Conservation (phyloP, 2,888 invertebrate genomes). For the Ditylenchus weischeri region DNA sequence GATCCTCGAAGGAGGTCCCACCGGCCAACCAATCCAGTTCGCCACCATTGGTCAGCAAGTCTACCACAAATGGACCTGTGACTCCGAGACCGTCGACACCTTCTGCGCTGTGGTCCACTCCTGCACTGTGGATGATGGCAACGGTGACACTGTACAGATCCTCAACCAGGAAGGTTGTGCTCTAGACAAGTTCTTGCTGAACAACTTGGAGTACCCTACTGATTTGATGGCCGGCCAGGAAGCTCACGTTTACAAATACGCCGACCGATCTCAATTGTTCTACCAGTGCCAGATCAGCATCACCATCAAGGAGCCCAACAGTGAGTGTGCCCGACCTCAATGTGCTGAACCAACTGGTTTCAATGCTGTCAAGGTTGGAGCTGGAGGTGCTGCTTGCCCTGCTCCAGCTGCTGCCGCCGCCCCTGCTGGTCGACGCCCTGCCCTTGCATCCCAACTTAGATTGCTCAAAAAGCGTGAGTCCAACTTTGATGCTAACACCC, state of each 20-base stretch:
- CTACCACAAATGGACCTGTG: conserved; percentile 58
- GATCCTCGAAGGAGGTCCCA: conserved; percentile 57
- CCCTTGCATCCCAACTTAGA: conserved; percentile 39
- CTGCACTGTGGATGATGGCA: conserved; percentile 57
- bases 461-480: conserved; percentile 49
- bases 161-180: conserved; percentile 58
- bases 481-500: conserved; percentile 32
- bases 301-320: conserved; percentile 55
- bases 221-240: conserved; percentile 54
- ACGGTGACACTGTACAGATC: conserved; percentile 56
- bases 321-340: conserved; percentile 54
- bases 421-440: conserved; percentile 24
- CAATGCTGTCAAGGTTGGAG: conserved; percentile 46
- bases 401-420: conserved; percentile 19
- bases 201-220: conserved; percentile 55
- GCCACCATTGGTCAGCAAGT: conserved; percentile 56
- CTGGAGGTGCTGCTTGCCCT: background rate
- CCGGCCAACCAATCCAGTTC: conserved; percentile 55
- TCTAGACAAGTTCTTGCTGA: conserved; percentile 35
- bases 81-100: conserved; percentile 56
- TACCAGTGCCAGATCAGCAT: conserved; percentile 58
- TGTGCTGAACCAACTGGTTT: conserved; percentile 55
- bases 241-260: conserved; percentile 46
- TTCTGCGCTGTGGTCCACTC: conserved; percentile 58
- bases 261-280: conserved; percentile 57